Percentiles rank a stretch among this genome's conserved stretches.
phyloP scores from a whole-genome alignment of 2,113 vertebrate genomes.

The Corythornis madagascariensis region DNA sequence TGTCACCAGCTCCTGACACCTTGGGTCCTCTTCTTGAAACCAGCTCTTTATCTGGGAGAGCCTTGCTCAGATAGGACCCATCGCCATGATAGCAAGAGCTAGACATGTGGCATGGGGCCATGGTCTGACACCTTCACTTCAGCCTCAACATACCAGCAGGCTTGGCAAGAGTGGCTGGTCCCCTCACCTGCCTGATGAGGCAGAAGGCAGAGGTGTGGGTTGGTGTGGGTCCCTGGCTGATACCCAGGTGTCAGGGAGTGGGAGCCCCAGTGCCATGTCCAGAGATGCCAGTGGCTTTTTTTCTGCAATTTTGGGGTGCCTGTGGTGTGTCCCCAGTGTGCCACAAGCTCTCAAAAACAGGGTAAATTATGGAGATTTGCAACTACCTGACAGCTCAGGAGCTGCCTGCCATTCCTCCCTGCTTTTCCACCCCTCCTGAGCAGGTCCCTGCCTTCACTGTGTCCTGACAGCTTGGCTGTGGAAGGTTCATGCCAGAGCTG shows the following conservation, averaged over 20 bases:
- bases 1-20: not conserved
- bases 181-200: not conserved
- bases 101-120: rapidly evolving
- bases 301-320: not conserved
- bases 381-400: not conserved
- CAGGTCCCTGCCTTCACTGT: not conserved
- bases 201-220: not conserved
- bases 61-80: not conserved
- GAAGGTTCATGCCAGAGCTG: not conserved
- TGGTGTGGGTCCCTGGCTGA: not conserved
- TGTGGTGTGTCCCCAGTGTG: rapidly evolving
- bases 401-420: not conserved
- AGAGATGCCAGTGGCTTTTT: not conserved
- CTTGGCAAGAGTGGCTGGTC: not conserved
- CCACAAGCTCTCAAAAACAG: not conserved
- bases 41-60: not conserved
- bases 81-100: not conserved
- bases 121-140: not conserved
- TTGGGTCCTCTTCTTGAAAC: not conserved
- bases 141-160: not conserved
- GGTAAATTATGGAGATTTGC: not conserved
- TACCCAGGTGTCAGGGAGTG: not conserved
- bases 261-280: not conserved
- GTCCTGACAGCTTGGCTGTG: not conserved
- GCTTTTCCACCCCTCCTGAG: not conserved